Evolutionary conservation across 2,113 vertebrate genomes (phyloP).

Genomic region (Sylvietta virens): DNA sequence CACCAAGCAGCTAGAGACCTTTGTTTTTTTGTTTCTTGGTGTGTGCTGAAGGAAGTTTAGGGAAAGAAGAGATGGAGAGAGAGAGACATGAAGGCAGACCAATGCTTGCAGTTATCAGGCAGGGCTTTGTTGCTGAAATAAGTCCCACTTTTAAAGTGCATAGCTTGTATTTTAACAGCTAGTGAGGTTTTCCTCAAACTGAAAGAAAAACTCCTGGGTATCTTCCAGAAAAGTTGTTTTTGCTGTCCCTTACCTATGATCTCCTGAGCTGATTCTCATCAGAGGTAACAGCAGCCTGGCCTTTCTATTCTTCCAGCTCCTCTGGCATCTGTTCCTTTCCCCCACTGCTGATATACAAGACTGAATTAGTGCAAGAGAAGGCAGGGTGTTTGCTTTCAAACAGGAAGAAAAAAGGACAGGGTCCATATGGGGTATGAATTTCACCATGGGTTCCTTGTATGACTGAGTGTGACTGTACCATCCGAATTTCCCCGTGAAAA

Average conservation of each 20-base stretch:
- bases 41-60: not conserved
- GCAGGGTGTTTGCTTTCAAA: slow-evolving; percentile 51
- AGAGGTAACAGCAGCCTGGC: not conserved
- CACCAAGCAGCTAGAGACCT: not conserved
- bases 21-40: not conserved
- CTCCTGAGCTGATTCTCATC: not conserved
- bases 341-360: not conserved
- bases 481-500: not conserved
- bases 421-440: slow-evolving; percentile 9
- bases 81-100: not conserved
- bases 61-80: not conserved
- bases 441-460: not conserved
- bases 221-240: not conserved
- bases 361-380: not conserved
- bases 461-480: not conserved
- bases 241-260: not conserved
- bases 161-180: not conserved
- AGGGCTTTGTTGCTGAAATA: not conserved
- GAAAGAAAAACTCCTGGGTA: not conserved
- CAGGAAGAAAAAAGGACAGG: slow-evolving; percentile 1
- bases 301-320: not conserved
- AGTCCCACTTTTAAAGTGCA: not conserved
- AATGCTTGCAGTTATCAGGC: not conserved
- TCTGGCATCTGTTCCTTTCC: slow-evolving; percentile 8
- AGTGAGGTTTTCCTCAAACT: not conserved